Evolutionary conservation across 2,113 vertebrate genomes (phyloP), one percentile per base, ranked within the genome.

Genomic region (Albula goreensis): DNA sequence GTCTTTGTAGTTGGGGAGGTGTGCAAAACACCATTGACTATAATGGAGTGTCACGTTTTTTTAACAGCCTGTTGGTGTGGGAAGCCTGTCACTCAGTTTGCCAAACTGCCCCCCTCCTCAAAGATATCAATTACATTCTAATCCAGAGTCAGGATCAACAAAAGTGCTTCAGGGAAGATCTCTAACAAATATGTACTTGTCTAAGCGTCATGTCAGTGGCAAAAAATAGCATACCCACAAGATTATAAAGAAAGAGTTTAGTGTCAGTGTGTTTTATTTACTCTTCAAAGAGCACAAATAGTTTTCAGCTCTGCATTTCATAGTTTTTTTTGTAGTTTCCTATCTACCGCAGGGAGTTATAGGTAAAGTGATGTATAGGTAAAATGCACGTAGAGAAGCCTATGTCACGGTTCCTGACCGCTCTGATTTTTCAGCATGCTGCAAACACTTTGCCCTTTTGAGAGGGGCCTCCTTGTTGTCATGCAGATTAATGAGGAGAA

Each of bases 401-500:
- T 60, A 50, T 83, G 53, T 25, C 81, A n/a, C 12, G 41, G 66
- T 52, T 51, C 53, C 50, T 78, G 70, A 83, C 81, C 41, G 51
- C 82, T 57, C 17, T 6, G 13, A 15, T 19, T 78, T 86, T 48
- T 86, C 41, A 63, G 31, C 56, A 51, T 31, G 53, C 25, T 63
- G 81, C 52, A 48, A 83, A 49, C 53, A 19, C 81, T 12, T 63
- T 56, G 12, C 50, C 57, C 52, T 83, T 83, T 66, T n/a, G 7
- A 78, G 79, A 50, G 81, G 86, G 70, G 82, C 48, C 74, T 79
- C 13, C 66, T 83, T 79, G 86, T 86, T 83, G 86, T 81, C 82
- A 83, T 83, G 86, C 81, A 86, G 86, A 86, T 86, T 48, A 25
- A 82, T 22, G 51, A 50, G n/a, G 66, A 74, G 86, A 83, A 79